A percentile compares a stretch with the other conserved stretches of the same genome.
Conservation (phyloP, 1,140 invertebrate genomes). For the Drosophila pallidifrons region DNA sequence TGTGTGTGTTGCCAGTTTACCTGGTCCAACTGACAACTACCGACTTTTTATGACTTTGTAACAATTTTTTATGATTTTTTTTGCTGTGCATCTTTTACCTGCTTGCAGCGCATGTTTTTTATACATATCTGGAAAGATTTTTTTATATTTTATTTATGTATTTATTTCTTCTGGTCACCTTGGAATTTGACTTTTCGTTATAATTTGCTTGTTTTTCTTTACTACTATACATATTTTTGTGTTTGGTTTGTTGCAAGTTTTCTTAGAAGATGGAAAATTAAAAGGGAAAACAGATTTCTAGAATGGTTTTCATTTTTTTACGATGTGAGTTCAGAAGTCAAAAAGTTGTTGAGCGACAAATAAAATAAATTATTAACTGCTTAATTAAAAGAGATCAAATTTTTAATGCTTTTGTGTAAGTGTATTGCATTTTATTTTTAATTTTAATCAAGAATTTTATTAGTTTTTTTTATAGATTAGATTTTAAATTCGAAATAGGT, state of each 20-base stretch:
- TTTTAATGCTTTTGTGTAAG: not conserved
- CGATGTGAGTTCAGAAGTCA: slow-evolving; percentile 39
- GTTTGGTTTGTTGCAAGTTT: slow-evolving; percentile 23
- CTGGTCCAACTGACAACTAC: slow-evolving; percentile 20
- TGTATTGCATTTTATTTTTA: too few relatives aligned
- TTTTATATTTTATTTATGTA: slow-evolving; percentile 31
- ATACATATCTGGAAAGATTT: slow-evolving; percentile 50
- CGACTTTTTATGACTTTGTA: slow-evolving; percentile 82
- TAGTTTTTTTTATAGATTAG: too few relatives aligned
- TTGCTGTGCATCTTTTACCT: slow-evolving; percentile 53
- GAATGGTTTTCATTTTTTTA: slow-evolving; percentile 16
- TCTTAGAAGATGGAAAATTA: slow-evolving; percentile 49
- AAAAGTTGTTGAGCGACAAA: slow-evolving; percentile 11
- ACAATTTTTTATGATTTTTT: slow-evolving; percentile 79
- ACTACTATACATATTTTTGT: not conserved
- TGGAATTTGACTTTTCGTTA: slow-evolving; percentile 77
- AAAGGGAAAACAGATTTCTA: slow-evolving; percentile 20
- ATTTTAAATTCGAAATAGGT: too few relatives aligned
- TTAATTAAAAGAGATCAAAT: slow-evolving; percentile 1
- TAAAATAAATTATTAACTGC: slow-evolving; percentile 17
- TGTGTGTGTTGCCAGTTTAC: slow-evolving; percentile 42
- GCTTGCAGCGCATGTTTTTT: slow-evolving; percentile 43
- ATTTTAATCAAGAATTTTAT: too few relatives aligned
- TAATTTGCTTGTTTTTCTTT: slow-evolving; percentile 61
- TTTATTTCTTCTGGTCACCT: slow-evolving; percentile 51